These are phyloP conservation scores for Drosophila atripex DNA, from an alignment of 2,888 invertebrate genomes.

Conservation along the genomic window DNA sequence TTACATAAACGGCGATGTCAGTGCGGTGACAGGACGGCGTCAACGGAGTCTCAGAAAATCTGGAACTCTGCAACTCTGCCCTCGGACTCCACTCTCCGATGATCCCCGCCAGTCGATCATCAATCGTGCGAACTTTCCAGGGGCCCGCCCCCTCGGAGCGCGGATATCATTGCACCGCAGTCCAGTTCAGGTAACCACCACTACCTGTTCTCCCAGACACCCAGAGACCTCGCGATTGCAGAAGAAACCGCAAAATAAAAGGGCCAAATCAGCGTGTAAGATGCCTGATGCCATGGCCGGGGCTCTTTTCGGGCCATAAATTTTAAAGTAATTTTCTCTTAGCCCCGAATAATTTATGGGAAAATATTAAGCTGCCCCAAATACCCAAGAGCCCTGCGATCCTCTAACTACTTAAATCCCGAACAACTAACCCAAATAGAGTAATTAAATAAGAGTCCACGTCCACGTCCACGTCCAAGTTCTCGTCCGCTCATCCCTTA, in stretches of 20 bases:
- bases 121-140: conserved; percentile 78
- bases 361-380: conserved; percentile 73
- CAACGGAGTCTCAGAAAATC: conserved; percentile 49
- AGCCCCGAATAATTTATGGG: conserved; percentile 75
- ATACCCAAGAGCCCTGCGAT: conserved; percentile 39
- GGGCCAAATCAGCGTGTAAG: conserved; percentile 74
- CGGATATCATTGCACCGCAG: conserved; percentile 70
- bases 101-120: conserved; percentile 65
- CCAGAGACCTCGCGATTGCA: conserved; percentile 68
- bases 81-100: conserved; percentile 12
- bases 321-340: conserved; percentile 78
- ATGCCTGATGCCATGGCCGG: conserved; percentile 26
- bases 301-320: conserved; percentile 65
- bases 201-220: conserved; percentile 57
- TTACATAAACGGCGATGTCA: conserved; percentile 76
- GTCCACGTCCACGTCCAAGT: conserved; percentile 3
- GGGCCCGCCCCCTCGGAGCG: conserved; percentile 66
- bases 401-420: conserved; percentile 5
- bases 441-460: conserved; percentile 61
- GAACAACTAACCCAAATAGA: conserved; percentile 53
- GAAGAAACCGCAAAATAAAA: conserved; percentile 60
- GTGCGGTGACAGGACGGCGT: conserved; percentile 75
- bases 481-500: conserved; percentile 5
- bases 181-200: conserved; percentile 25
- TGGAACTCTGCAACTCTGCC: conserved; percentile 6